Evolutionary conservation across 37 sponge, comb jelly and placozoan genomes (phyloP).

Genomic region (Halichondria panicea): DNA sequence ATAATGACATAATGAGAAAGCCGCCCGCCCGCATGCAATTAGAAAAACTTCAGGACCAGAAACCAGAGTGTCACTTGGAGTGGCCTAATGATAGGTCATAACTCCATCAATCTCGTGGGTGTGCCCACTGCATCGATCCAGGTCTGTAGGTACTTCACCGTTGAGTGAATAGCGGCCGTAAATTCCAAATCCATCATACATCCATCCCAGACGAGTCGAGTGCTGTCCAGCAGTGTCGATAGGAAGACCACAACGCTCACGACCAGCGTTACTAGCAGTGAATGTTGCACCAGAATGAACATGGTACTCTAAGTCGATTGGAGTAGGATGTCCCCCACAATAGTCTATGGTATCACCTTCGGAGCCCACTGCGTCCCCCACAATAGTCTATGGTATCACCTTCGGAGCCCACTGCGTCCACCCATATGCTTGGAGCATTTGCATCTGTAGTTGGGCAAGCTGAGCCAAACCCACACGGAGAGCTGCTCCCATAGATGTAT

Average conservation of each 20-base stretch:
- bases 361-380: conserved; percentile 72
- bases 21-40: no score
- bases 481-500: conserved; percentile 57
- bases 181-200: conserved; percentile 69
- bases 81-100: conserved; percentile 50
- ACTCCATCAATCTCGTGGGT: conserved; percentile 63
- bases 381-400: conserved; percentile 69
- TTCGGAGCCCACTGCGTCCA: conserved; percentile 76
- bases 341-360: conserved; percentile 65
- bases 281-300: conserved; percentile 39
- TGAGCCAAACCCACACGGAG: conserved; percentile 65
- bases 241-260: conserved; percentile 40
- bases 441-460: conserved; percentile 30
- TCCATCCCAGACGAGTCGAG: conserved; percentile 62
- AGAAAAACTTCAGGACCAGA: no score
- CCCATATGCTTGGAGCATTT: conserved; percentile 51
- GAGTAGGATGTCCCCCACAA: conserved; percentile 70
- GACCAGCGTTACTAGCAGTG: conserved; percentile 2
- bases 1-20: no score
- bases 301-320: conserved; percentile 42
- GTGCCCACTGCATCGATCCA: conserved; percentile 71
- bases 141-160: conserved; percentile 49
- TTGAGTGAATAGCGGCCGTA: conserved; percentile 54
- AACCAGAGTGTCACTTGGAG: no score
- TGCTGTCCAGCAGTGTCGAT: conserved; percentile 50